Evolutionary conservation across 2,797 vertebrate genomes (phyloP).

Genomic region (Lutjanus argentimaculatus): DNA sequence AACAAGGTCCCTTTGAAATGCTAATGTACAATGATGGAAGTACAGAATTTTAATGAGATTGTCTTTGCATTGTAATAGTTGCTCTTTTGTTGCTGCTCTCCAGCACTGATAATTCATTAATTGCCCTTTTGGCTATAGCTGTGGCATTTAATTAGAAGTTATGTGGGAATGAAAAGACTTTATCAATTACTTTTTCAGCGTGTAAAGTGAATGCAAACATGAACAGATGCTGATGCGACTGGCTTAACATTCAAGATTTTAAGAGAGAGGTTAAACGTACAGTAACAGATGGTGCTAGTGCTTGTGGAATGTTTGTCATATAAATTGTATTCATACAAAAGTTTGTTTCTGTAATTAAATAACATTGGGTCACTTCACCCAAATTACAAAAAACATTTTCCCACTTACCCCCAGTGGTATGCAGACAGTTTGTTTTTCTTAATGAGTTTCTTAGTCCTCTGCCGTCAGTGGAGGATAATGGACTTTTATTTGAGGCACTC

Average conservation of each 20-base stretch:
- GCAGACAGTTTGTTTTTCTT: constrained; percentile 10
- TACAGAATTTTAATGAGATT: constrained; percentile 68
- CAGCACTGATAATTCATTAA: constrained; percentile 65
- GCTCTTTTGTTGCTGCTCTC: constrained; percentile 61
- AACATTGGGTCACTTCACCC: not conserved
- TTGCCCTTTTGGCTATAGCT: constrained; percentile 64
- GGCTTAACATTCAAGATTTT: constrained; percentile 13
- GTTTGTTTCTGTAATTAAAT: constrained; percentile 6
- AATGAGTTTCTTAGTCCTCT: not conserved
- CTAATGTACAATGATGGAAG: constrained; percentile 44
- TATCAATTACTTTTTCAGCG: constrained; percentile 49
- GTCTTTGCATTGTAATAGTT: constrained; percentile 64
- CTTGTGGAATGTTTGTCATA: not conserved
- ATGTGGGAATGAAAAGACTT: constrained; percentile 52
- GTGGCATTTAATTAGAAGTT: constrained; percentile 68
- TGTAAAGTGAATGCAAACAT: constrained; percentile 47
- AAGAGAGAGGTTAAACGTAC: constrained; percentile 30
- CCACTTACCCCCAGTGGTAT: not conserved
- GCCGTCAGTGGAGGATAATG: not conserved
- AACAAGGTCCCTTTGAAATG: constrained; percentile 59
- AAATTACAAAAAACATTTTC: not conserved
- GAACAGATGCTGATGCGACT: constrained; percentile 24
- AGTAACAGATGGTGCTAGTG: not conserved
- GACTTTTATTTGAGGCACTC: not conserved
- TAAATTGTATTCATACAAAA: not conserved